Evolutionary conservation across 2,113 vertebrate genomes (phyloP).

Genomic region (Sphaerodactylus townsendi): DNA sequence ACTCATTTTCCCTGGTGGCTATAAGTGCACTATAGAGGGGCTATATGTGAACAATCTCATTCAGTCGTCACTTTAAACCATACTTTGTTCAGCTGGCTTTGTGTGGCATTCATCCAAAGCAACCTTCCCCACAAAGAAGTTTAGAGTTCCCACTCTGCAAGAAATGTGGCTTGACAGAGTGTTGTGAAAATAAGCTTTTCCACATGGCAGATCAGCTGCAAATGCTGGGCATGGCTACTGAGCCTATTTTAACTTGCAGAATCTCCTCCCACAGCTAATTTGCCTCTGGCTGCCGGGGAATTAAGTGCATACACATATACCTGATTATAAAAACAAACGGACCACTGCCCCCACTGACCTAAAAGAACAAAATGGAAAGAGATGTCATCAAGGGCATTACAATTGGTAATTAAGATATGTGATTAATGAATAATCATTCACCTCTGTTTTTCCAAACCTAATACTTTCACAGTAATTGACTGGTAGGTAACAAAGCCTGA

Average conservation of each 20-base stretch:
- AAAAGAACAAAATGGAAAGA: conserved; percentile 9
- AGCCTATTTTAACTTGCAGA: neutral
- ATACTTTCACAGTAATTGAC: conserved; percentile 18
- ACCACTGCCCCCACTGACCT: conserved; percentile 9
- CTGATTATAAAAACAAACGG: conserved; percentile 15
- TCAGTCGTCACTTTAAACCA: neutral
- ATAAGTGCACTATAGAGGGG: neutral
- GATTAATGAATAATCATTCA: conserved; percentile 24
- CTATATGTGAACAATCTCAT: neutral
- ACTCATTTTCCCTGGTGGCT: neutral
- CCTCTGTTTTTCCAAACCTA: conserved; percentile 25
- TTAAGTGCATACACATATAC: conserved; percentile 2
- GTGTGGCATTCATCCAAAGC: neutral
- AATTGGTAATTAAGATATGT: conserved; percentile 21
- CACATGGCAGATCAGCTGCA: neutral
- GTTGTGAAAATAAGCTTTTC: neutral
- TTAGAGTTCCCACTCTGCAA: neutral
- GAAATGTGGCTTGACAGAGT: neutral
- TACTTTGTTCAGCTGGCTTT: neutral
- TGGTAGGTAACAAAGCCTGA: conserved; percentile 16
- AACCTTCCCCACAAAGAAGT: neutral
- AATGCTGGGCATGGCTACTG: neutral
- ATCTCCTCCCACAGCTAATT: neutral
- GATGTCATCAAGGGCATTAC: conserved; percentile 18
- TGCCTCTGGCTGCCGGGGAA: neutral